phyloP scores from a whole-genome alignment of 1,140 invertebrate genomes.

The Maniola jurtina region DNA sequence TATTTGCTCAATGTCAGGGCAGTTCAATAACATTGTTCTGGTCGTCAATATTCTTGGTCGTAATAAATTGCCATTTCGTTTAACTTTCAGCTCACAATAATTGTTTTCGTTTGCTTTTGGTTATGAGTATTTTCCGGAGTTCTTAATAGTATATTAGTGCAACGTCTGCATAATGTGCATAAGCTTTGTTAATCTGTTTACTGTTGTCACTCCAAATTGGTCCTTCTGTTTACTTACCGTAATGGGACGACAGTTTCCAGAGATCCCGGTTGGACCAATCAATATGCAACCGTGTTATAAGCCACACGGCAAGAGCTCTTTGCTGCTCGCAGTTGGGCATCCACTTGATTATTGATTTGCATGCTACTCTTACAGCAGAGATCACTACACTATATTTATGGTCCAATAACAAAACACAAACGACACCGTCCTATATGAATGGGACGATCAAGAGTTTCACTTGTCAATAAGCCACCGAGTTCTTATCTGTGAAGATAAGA shows the following conservation, averaged over 20 bases:
- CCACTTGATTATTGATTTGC: constrained; percentile 72
- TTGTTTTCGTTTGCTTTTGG: too few relatives aligned
- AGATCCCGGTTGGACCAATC: constrained; percentile 60
- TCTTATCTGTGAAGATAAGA: constrained; percentile 49
- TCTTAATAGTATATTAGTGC: neutral
- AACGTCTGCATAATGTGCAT: neutral
- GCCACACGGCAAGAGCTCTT: constrained; percentile 64
- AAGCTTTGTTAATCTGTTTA: neutral
- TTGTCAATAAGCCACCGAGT: constrained; percentile 70
- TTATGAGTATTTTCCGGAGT: neutral
- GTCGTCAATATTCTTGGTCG: too few relatives aligned
- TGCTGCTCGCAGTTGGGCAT: constrained; percentile 55
- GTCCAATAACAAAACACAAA: constrained; percentile 64
- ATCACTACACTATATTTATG: constrained; percentile 60
- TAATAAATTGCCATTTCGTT: too few relatives aligned
- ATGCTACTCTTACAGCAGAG: constrained; percentile 62
- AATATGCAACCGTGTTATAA: constrained; percentile 71
- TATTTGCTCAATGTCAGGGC: too few relatives aligned
- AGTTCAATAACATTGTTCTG: too few relatives aligned
- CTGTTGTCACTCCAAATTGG: constrained; percentile 4
- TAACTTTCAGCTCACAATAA: too few relatives aligned
- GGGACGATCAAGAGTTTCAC: constrained; percentile 68
- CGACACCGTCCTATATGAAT: constrained; percentile 55
- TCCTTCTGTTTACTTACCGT: constrained; percentile 51
- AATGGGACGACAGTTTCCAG: constrained; percentile 49